Evolutionary conservation across 2,797 vertebrate species (phyloP).

Genomic region (Acropternis orthonyx): DNA sequence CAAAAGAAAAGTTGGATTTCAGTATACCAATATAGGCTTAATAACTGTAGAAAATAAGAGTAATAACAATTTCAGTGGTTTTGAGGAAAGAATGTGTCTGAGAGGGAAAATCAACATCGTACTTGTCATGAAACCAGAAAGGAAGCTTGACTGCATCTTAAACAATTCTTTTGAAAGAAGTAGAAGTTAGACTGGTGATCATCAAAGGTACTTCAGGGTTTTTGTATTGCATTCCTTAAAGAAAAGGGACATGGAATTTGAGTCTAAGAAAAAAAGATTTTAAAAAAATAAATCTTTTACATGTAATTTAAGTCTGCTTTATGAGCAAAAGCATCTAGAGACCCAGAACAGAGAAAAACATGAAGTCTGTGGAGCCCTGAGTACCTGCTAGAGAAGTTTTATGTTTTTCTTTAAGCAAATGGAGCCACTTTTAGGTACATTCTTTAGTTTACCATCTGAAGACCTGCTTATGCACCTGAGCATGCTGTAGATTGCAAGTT

Average conservation of each 20-base stretch:
- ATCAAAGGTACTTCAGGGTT: neutral
- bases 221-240: neutral
- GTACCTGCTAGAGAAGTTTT: neutral
- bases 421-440: neutral
- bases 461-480: neutral
- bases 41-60: neutral
- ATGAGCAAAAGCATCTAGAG: neutral
- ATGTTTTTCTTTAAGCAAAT: neutral
- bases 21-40: neutral
- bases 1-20: neutral
- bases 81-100: neutral
- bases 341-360: neutral
- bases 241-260: neutral
- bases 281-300: neutral
- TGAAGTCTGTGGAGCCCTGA: neutral
- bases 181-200: neutral
- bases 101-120: neutral
- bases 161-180: neutral
- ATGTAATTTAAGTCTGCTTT: neutral
- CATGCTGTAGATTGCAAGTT: neutral
- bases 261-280: neutral
- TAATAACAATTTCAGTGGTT: neutral
- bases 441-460: neutral
- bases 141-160: neutral
- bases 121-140: neutral